phyloP scores from a whole-genome alignment of 2,113 vertebrate genomes.

The Podocnemis expansa region DNA sequence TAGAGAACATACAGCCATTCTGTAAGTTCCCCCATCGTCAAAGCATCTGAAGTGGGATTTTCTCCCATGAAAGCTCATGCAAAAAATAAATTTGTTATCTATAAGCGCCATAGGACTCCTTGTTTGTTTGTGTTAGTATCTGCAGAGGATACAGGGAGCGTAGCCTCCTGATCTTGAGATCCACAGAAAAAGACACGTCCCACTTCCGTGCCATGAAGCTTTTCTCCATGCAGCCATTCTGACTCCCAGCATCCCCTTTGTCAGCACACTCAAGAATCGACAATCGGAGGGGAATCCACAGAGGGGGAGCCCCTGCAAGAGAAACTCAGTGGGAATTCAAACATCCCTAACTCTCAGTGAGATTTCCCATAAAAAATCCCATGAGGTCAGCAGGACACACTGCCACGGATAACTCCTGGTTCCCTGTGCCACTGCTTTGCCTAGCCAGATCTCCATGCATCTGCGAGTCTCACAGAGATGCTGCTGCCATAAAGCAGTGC shows the following conservation, averaged over 20 bases:
- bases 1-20: too few species aligned
- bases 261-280: fast-evolving
- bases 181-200: fast-evolving
- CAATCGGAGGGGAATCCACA: not conserved
- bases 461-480: fast-evolving
- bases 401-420: not conserved
- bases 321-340: not conserved
- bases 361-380: not conserved
- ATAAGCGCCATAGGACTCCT: too few species aligned
- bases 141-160: fast-evolving
- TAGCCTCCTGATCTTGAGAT: not conserved
- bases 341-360: not conserved
- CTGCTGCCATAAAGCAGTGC: fast-evolving
- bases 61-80: too few species aligned
- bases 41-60: too few species aligned
- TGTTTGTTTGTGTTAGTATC: too few species aligned
- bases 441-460: fast-evolving
- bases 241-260: not conserved
- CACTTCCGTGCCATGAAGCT: not conserved
- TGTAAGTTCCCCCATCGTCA: too few species aligned
- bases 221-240: not conserved
- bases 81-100: too few species aligned
- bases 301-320: not conserved
- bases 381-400: not conserved
- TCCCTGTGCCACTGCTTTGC: fast-evolving